Conservation (phyloP, 2,888 invertebrate genomes). For the Lissocephala sabroskyi region DNA sequence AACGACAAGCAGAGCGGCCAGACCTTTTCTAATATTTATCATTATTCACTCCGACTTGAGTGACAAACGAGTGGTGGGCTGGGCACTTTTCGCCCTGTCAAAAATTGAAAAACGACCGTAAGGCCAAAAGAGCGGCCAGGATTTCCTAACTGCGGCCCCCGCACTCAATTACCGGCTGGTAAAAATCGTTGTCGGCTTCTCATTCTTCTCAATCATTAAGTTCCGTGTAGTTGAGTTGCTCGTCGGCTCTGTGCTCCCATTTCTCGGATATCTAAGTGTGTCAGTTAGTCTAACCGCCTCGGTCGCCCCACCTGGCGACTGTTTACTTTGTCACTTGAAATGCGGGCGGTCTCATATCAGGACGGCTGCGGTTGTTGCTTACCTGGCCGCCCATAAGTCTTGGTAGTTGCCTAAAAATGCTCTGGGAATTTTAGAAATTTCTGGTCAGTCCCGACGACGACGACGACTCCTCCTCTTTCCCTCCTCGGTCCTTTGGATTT, state of each 20-base stretch:
- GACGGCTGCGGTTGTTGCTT: slow-evolving; percentile 22
- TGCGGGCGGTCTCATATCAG: slow-evolving; percentile 16
- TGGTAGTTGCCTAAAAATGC: slow-evolving; percentile 39
- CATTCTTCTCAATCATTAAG: no score
- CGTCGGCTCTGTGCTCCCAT: neutral
- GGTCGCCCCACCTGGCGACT: slow-evolving; percentile 4
- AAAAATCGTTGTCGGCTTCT: no score
- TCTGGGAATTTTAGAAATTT: slow-evolving; percentile 35
- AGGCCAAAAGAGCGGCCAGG: slow-evolving; percentile 15
- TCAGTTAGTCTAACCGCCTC: slow-evolving; percentile 30
- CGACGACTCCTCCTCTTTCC: slow-evolving; percentile 7
- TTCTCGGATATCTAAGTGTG: slow-evolving; percentile 46
- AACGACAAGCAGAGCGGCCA: slow-evolving; percentile 21
- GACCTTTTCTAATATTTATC: slow-evolving; percentile 48
- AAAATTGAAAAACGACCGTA: slow-evolving; percentile 47
- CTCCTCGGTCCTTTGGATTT: slow-evolving; percentile 27
- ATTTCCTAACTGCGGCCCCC: slow-evolving; percentile 10
- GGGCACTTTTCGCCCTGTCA: no score
- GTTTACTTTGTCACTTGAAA: slow-evolving; percentile 15
- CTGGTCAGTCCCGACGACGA: slow-evolving; percentile 5
- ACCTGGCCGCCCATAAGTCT: no score
- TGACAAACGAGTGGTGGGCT: slow-evolving; percentile 32
- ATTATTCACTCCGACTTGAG: slow-evolving; percentile 45
- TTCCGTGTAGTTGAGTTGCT: slow-evolving; percentile 7
- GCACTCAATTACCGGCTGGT: slow-evolving; percentile 27